Percentiles rank a stretch among this genome's conserved stretches.
These are phyloP conservation scores for Drosophila falleni DNA, from an alignment of 2,888 invertebrate species.

Conservation along the genomic window DNA sequence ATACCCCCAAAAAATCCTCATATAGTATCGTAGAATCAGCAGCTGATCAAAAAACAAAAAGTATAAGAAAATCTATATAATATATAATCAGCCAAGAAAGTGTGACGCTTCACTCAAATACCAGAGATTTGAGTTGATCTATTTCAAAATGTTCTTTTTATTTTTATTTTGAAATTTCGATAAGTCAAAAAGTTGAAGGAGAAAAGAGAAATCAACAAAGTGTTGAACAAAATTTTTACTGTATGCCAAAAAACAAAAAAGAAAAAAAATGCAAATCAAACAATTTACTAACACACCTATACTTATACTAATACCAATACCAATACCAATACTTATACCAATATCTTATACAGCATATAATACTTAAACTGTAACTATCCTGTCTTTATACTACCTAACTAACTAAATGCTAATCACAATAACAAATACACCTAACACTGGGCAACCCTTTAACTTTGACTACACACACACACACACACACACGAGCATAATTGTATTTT, in stretches of 20 bases:
- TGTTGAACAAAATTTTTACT: conserved; percentile 48
- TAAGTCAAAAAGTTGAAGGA: conserved; percentile 55
- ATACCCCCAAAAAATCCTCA: conserved; percentile 45
- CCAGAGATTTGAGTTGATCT: conserved; percentile 31
- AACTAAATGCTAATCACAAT: conserved; percentile 1
- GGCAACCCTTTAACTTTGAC: conserved; percentile 17
- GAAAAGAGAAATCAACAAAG: conserved; percentile 37
- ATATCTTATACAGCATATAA: conserved; percentile 35
- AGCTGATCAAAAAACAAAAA: conserved; percentile 36
- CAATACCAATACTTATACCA: conserved; percentile 23
- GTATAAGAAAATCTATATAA: conserved; percentile 2
- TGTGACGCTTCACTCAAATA: conserved; percentile 15
- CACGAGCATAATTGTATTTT: conserved; percentile 23
- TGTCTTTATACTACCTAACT: conserved; percentile 31
- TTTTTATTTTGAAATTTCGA: conserved; percentile 75
- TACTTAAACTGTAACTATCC: conserved; percentile 22
- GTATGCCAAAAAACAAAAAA: conserved; percentile 46
- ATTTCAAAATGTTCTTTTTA: conserved; percentile 53
- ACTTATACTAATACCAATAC: conserved; percentile 11
- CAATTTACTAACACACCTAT: conserved; percentile 24
- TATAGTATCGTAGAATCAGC: conserved; percentile 61
- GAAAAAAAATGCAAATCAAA: conserved; percentile 38
- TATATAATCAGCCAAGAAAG: conserved; percentile 8
- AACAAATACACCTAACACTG: conserved; percentile 23
- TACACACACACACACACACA: conserved; percentile 16